phyloP scores from a whole-genome alignment of 1,140 invertebrate species.

The Anoplolepis gracilipes region DNA sequence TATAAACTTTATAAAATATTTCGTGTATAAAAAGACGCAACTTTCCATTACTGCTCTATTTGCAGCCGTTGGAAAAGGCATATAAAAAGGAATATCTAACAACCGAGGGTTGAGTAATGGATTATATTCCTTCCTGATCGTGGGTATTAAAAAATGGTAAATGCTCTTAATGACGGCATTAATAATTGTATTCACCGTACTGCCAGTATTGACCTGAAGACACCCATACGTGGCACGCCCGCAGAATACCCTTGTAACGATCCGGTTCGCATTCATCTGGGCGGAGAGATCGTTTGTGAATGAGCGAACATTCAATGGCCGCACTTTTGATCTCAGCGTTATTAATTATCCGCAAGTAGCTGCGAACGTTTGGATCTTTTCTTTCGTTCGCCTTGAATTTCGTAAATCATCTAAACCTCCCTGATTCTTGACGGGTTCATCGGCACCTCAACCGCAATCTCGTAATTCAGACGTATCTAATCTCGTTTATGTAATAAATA shows the following conservation, averaged over 20 bases:
- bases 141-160: slow-evolving; percentile 77
- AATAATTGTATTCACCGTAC: slow-evolving; percentile 80
- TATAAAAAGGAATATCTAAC: slow-evolving; percentile 3
- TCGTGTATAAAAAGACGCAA: not conserved
- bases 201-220: slow-evolving; percentile 74
- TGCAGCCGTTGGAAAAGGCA: slow-evolving; percentile 10
- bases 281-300: slow-evolving; percentile 76
- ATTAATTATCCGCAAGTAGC: slow-evolving; percentile 78
- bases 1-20: slow-evolving; percentile 1
- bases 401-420: slow-evolving; percentile 29
- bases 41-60: slow-evolving; percentile 34
- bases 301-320: slow-evolving; percentile 76
- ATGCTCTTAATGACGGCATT: slow-evolving; percentile 79
- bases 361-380: slow-evolving; percentile 63
- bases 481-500: not conserved
- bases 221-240: slow-evolving; percentile 73
- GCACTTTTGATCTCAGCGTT: slow-evolving; percentile 77
- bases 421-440: slow-evolving; percentile 35
- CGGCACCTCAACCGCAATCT: not conserved
- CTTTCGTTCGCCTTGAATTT: slow-evolving; percentile 40
- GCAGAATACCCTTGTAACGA: slow-evolving; percentile 79
- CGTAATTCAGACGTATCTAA: not conserved
- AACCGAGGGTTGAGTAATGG: slow-evolving; percentile 63
- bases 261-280: slow-evolving; percentile 74
- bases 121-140: slow-evolving; percentile 78